phyloP scores from a whole-genome alignment of 2,888 invertebrate species.

The Agrypnus murinus region DNA sequence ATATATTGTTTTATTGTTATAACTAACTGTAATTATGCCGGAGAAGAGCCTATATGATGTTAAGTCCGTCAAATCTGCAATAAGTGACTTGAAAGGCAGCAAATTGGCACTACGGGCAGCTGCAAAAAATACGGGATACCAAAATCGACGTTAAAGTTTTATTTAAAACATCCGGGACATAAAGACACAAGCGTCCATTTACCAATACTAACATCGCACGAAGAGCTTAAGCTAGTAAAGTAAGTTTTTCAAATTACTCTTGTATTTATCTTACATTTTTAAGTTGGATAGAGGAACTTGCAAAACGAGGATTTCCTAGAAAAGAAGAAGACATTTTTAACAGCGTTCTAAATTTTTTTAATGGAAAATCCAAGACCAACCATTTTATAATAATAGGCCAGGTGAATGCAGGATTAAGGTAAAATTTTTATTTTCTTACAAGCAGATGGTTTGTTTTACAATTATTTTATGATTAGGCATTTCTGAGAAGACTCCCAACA shows the following conservation, averaged over 20 bases:
- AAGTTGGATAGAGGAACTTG: slow-evolving; percentile 10
- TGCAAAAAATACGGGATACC: slow-evolving; percentile 6
- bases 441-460: slow-evolving; percentile 4
- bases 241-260: not conserved
- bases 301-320: slow-evolving; percentile 11
- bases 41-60: slow-evolving; percentile 2
- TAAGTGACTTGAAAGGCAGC: slow-evolving; percentile 20
- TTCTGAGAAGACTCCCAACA: slow-evolving; percentile 14
- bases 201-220: not conserved
- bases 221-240: slow-evolving; percentile 3
- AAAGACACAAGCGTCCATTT: slow-evolving; percentile 1
- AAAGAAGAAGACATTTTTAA: slow-evolving; percentile 7
- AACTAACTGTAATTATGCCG: slow-evolving; percentile 9
- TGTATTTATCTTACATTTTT: slow-evolving; percentile 4
- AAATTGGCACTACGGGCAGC: slow-evolving; percentile 21
- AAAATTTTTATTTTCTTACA: slow-evolving; percentile 4
- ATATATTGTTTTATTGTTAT: slow-evolving; percentile 5
- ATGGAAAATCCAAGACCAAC: slow-evolving; percentile 15
- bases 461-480: slow-evolving; percentile 5
- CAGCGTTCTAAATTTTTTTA: too few species aligned
- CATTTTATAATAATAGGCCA: slow-evolving; percentile 17
- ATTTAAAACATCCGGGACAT: slow-evolving; percentile 22
- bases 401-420: not conserved
- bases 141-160: too few species aligned
- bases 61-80: slow-evolving; percentile 1